These are phyloP conservation scores for Seriola rivoliana DNA, from an alignment of 2,113 vertebrate genomes.

Conservation along the genomic window DNA sequence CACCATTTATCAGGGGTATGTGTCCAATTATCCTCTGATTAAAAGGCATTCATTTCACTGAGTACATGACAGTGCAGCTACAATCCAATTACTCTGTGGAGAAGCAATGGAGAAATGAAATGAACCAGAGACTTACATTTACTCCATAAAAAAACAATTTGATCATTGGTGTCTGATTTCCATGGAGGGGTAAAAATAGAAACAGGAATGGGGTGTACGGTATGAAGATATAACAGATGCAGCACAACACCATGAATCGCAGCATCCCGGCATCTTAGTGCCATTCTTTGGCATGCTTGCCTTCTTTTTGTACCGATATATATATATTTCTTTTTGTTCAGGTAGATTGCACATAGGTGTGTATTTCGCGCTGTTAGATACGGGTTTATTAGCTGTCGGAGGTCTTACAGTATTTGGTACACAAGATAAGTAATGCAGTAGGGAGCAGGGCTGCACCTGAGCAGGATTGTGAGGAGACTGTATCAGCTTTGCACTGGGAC, in stretches of 20 bases:
- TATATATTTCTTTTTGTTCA: not conserved
- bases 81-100: conserved; percentile 80
- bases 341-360: not conserved
- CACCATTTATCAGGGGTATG: conserved; percentile 78
- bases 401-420: conserved; percentile 46
- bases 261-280: not conserved
- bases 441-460: conserved; percentile 66
- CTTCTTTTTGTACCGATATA: too few relatives aligned
- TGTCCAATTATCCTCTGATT: conserved; percentile 84
- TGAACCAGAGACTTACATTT: conserved; percentile 67
- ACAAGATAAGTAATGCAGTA: conserved; percentile 66
- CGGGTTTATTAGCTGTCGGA: conserved; percentile 45
- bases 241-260: not conserved
- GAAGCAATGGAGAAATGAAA: conserved; percentile 68
- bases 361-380: conserved; percentile 13
- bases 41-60: conserved; percentile 78
- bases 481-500: conserved; percentile 69
- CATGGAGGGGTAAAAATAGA: conserved; percentile 40
- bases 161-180: conserved; percentile 51
- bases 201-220: conserved; percentile 31
- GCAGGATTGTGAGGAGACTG: conserved; percentile 63
- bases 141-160: conserved; percentile 46
- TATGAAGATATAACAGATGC: conserved; percentile 18
- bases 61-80: conserved; percentile 69
- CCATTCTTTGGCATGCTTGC: conserved; percentile 3